These are phyloP conservation scores for Regulus satrapa DNA, from an alignment of 2,113 vertebrate species.

Conservation along the genomic window DNA sequence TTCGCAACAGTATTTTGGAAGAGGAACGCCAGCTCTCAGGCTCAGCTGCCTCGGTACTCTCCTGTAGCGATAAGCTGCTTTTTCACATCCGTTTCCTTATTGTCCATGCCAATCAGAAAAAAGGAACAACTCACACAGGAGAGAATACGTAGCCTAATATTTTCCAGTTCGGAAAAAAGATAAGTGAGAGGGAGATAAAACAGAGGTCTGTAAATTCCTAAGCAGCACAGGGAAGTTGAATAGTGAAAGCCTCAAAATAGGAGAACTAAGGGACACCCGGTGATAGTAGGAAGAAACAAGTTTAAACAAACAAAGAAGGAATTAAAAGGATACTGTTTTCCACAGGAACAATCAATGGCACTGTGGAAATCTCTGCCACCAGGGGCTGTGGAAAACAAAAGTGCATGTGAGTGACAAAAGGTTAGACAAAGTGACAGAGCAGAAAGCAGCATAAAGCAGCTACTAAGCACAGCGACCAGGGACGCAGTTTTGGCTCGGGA, in stretches of 20 bases:
- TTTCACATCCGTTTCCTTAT: neutral
- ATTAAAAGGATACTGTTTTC: neutral
- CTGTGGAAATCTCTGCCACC: neutral
- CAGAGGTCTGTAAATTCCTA: neutral
- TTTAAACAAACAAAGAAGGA: neutral
- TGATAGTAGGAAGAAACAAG: neutral
- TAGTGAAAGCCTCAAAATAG: neutral
- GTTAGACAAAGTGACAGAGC: neutral
- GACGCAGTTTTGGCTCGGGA: accelerated
- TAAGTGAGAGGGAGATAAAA: neutral
- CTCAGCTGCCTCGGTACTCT: neutral
- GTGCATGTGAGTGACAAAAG: neutral
- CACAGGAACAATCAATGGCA: neutral
- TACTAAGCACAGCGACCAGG: accelerated
- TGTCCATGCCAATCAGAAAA: neutral
- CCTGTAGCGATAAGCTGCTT: neutral
- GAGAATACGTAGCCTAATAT: neutral
- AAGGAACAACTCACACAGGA: neutral
- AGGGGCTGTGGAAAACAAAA: neutral
- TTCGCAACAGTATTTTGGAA: neutral
- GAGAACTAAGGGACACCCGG: neutral
- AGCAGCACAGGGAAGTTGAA: neutral
- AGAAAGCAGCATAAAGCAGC: neutral
- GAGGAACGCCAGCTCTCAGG: neutral
- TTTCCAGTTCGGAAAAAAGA: neutral